A percentile compares a stretch with the other conserved stretches of the same genome.
Conservation (phyloP, 2,888 invertebrate species). For the Conus canariensis region DNA sequence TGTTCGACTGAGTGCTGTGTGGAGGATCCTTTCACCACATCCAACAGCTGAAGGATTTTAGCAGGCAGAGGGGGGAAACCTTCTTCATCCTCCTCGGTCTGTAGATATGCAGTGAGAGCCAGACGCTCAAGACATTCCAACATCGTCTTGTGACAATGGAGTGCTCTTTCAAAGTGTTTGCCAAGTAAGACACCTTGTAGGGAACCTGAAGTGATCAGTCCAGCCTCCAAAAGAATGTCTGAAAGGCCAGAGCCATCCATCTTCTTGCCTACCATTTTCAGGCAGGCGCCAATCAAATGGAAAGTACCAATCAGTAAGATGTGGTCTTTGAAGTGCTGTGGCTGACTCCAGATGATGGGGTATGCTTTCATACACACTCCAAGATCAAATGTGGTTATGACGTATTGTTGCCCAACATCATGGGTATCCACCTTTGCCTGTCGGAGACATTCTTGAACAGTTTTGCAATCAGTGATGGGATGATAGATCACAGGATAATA, state of each 20-base stretch:
- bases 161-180: conserved; percentile 47
- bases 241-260: conserved; percentile 50
- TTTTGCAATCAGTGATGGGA: conserved; percentile 57
- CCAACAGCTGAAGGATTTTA: too few relatives aligned
- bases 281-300: conserved; percentile 30
- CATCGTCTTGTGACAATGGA: conserved; percentile 50
- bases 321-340: conserved; percentile 48
- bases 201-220: conserved; percentile 46
- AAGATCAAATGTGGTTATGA: conserved; percentile 58
- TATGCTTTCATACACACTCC: conserved; percentile 55
- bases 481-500: conserved; percentile 56
- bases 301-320: conserved; percentile 53
- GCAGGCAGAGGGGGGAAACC: too few relatives aligned
- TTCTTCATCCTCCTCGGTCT: too few relatives aligned
- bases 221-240: conserved; percentile 50
- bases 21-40: too few relatives aligned
- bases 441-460: conserved; percentile 52
- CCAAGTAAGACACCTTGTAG: conserved; percentile 47
- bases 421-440: conserved; percentile 37
- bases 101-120: too few relatives aligned
- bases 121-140: conserved; percentile 44
- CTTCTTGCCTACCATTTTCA: conserved; percentile 49
- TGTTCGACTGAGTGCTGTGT: too few relatives aligned
- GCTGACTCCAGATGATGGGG: conserved; percentile 51
- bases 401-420: conserved; percentile 29